A percentile compares a stretch with the other conserved stretches of the same genome.
Conservation (phyloP, 2,113 vertebrate genomes). For the Clupea harengus region DNA sequence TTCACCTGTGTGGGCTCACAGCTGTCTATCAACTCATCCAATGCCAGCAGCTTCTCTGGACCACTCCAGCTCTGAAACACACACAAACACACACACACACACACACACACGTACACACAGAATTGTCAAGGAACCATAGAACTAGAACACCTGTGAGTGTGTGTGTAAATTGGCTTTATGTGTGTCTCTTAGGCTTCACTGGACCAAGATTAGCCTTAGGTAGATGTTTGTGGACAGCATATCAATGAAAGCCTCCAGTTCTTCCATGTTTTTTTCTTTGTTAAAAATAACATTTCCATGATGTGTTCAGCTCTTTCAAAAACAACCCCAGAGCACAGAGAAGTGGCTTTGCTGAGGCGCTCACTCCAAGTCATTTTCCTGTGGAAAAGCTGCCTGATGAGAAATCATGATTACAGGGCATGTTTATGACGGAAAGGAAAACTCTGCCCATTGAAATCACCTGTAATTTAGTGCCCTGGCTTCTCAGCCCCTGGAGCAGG, state of each 20-base stretch:
- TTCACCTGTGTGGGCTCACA: constrained; percentile 99
- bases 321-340: background rate
- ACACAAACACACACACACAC: constrained; percentile 18
- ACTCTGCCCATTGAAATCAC: constrained; percentile 54
- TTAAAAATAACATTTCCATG: background rate
- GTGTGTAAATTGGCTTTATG: background rate
- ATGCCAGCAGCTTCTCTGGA: constrained; percentile 95
- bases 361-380: constrained; percentile 44
- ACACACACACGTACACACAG: background rate
- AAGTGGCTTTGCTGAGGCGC: background rate
- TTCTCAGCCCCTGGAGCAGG: constrained; percentile 50
- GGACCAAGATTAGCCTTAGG: background rate
- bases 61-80: constrained; percentile 73
- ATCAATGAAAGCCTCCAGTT: background rate
- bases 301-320: background rate
- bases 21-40: constrained; percentile 98
- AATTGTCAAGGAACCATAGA: background rate
- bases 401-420: constrained; percentile 57
- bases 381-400: constrained; percentile 39
- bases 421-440: constrained; percentile 45
- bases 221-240: background rate
- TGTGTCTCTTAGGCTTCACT: background rate
- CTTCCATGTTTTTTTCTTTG: background rate
- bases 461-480: constrained; percentile 67
- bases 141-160: background rate